These are phyloP conservation scores for Temnothorax unifasciatus DNA, from an alignment of 2,888 invertebrate genomes.

Conservation along the genomic window DNA sequence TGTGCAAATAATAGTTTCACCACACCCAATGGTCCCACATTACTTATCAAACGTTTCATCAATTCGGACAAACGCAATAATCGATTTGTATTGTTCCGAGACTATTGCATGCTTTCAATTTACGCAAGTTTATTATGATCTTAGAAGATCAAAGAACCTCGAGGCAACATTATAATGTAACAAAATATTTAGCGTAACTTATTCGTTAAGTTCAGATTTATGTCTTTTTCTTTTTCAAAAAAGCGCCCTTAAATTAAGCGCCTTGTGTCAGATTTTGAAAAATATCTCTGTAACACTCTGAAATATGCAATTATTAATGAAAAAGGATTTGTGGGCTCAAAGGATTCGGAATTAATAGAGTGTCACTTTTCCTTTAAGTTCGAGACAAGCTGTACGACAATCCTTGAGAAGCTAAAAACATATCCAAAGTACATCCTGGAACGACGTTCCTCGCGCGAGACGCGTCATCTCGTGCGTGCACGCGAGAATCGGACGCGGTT, in stretches of 20 bases:
- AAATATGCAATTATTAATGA: not conserved
- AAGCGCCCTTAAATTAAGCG: not conserved
- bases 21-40: not conserved
- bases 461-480: constrained; percentile 63
- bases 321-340: not conserved
- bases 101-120: not conserved
- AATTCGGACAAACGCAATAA: not conserved
- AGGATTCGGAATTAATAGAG: constrained; percentile 22
- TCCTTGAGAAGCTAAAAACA: constrained; percentile 24
- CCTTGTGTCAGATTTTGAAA: not conserved
- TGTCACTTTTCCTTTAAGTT: constrained; percentile 3
- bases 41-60: not conserved
- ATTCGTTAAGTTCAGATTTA: not conserved
- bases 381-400: not conserved
- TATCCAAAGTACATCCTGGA: constrained; percentile 19
- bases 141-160: not conserved
- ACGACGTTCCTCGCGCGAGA: constrained; percentile 42
- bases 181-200: not conserved
- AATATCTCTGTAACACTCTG: not conserved
- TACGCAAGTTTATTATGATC: not conserved
- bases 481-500: constrained; percentile 53
- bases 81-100: constrained; percentile 16
- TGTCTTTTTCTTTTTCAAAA: not conserved
- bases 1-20: constrained; percentile 18
- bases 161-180: not conserved